phyloP scores from a whole-genome alignment of 2,797 vertebrate genomes.

The Nyctalus aviator region DNA sequence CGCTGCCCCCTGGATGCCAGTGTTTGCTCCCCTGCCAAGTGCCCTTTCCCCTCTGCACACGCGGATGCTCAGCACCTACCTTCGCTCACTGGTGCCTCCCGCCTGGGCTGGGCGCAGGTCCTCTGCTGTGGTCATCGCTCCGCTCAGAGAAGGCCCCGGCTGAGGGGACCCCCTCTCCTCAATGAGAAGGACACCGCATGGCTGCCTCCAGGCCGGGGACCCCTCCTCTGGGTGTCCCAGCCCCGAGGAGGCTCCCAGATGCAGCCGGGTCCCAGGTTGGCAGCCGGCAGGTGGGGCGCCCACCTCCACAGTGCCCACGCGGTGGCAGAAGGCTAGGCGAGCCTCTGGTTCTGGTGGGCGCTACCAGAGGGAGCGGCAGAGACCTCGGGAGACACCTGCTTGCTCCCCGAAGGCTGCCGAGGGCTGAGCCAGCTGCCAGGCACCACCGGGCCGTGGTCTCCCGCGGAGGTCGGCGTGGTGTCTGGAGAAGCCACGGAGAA shows the following conservation, averaged over 20 bases:
- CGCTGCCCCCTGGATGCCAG: fast-evolving
- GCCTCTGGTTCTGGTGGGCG: background rate
- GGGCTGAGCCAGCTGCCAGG: background rate
- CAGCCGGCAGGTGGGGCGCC: constrained; percentile 42
- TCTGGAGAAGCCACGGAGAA: constrained; percentile 61
- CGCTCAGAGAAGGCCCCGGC: background rate
- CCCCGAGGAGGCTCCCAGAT: constrained; percentile 54
- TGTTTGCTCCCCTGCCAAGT: background rate
- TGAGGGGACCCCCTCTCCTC: constrained; percentile 52
- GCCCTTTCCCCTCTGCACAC: background rate
- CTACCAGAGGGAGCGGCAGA: background rate
- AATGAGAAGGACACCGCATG: constrained; percentile 62
- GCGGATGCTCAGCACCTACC: constrained; percentile 55
- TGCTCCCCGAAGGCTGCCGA: no score
- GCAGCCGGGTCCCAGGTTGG: constrained; percentile 63
- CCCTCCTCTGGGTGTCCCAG: constrained; percentile 49
- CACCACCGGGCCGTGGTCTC: constrained; percentile 1
- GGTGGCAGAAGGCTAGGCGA: background rate
- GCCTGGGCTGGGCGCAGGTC: constrained; percentile 32
- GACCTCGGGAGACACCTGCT: background rate
- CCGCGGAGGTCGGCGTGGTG: background rate
- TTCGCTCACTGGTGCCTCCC: constrained; percentile 49
- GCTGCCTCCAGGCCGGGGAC: constrained; percentile 55
- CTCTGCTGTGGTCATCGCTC: constrained; percentile 54
- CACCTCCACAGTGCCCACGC: constrained; percentile 68